Base-by-base conservation (phyloP, 2,113 vertebrate genomes). In the Pelusios castaneus region DNA sequence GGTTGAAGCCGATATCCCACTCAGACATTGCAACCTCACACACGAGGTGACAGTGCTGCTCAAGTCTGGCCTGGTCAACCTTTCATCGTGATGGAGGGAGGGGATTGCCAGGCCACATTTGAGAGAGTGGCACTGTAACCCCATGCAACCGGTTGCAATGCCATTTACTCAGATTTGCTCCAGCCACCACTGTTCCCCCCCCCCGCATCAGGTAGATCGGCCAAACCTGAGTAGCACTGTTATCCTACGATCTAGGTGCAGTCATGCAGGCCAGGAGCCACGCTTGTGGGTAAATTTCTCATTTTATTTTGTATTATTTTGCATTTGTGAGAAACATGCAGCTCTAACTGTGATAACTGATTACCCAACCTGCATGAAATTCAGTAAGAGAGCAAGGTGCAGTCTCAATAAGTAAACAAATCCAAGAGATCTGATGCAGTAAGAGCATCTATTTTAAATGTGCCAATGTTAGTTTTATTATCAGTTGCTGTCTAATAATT, bases 401-500 rank as follows among this genome's bases (percentile, higher is more conserved):
- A 92, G 63, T 43, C 80, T 92, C 41, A 89, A 70, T n/a, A n/a
- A 67, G 27, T 27, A 60, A 38, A 89, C 41, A 95, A 47, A 97
- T 79, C 55, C 87, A 54, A 93, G 77, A 89, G 82, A 70, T 88
- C 51, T 38, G 84, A 93, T 56, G 38, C 31, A 43, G 6, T 82
- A 90, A 85, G 78, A 25, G 2, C 79, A 95, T 96, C 85, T 92
- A 89, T 88, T 94, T 91, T 82, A 94, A 94, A 94, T 67, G n/a
- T 91, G 94, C 56, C 87, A 92, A 73, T 92, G 63, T 85, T 95
- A 95, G 76, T 31, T 89, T 88, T 87, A 80, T 93, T 87, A 96
- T 96, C 92, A 94, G 80, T 85, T 97, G 87, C 93, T 91, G 93
- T 73, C 89, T 93, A 89, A 91, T 97, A 96, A 98, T 97, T 96